phyloP scores from a whole-genome alignment of 2,797 vertebrate genomes.

The Enteromius paludinosus region DNA sequence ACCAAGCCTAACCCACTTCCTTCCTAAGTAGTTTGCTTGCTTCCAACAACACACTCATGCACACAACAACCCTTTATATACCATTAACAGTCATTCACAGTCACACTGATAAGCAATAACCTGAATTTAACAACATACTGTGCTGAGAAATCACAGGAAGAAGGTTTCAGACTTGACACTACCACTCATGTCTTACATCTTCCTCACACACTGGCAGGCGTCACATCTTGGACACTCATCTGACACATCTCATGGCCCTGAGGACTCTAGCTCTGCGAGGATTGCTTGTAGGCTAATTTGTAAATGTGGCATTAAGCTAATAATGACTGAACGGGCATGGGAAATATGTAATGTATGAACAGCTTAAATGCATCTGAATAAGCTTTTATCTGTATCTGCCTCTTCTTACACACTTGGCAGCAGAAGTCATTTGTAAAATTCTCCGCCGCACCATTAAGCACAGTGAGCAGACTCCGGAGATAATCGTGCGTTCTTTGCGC shows the following conservation, averaged over 20 bases:
- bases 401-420: conserved; percentile 33
- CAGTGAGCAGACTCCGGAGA: conserved; percentile 36
- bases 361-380: conserved; percentile 22
- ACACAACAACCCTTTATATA: neutral
- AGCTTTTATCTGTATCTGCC: conserved; percentile 1
- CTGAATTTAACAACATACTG: neutral
- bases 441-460: conserved; percentile 22
- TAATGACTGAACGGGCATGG: conserved; percentile 12
- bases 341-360: neutral
- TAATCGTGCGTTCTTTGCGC: conserved; percentile 59
- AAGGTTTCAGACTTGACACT: neutral
- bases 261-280: neutral
- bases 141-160: neutral
- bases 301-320: neutral
- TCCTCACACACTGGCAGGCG: conserved; percentile 12
- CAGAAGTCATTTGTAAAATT: conserved; percentile 30
- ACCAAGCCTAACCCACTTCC: neutral
- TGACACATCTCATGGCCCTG: conserved; percentile 11
- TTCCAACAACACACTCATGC: neutral
- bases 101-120: neutral
- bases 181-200: conserved; percentile 15
- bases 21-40: neutral
- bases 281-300: neutral
- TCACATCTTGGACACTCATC: conserved; percentile 24
- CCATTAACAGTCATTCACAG: neutral